Base-by-base conservation (phyloP, 1,140 invertebrate genomes). In the Drosophila micromelanica region DNA sequence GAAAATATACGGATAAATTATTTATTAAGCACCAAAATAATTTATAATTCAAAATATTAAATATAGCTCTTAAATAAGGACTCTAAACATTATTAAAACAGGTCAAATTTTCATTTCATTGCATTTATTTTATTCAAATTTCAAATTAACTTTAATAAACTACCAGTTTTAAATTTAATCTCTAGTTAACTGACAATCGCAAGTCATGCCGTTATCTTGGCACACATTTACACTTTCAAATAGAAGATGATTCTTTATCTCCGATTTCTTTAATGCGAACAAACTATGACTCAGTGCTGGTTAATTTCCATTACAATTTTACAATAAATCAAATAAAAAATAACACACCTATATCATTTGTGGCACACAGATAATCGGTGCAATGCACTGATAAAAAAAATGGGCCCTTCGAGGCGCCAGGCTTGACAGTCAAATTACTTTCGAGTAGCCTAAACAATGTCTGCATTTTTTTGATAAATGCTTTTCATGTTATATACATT, bases 391-490 rank as follows among this genome's bases (percentile, higher is more conserved):
- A 46, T 59, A 60, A 52, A 15, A 30, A 59, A 45, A 46, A 70
- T 51, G n/a, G 51, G 5, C 55, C 64, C 40, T 54, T 35, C 17
- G 9, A 61, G 51, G 57, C 69, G 35, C 42, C 51, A 30, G 35
- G 13, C 23, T 20, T 76, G 74, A 70, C 74, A 74, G 71, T 30
- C 71, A 63, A 77, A 73, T 74, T 62, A 64, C 74, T 69, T 76
- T 63, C 40, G 38, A 70, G 45, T 70, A 46, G 51, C 27, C 32
- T 43, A 27, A 70, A 54, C 32, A 35, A 70, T 70, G 67, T 63
- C 62, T 43, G 52, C 54, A 74, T 54, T 57, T 23, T 61, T 59
- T 61, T n/a, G 17, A 48, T 72, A 62, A 68, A 49, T 60, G 56
- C 13, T 12, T 43, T 32, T 63, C 23, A 51, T 48, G 43, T 56